Conservation (phyloP, 2,888 invertebrate species). For the Hedya salicella region DNA sequence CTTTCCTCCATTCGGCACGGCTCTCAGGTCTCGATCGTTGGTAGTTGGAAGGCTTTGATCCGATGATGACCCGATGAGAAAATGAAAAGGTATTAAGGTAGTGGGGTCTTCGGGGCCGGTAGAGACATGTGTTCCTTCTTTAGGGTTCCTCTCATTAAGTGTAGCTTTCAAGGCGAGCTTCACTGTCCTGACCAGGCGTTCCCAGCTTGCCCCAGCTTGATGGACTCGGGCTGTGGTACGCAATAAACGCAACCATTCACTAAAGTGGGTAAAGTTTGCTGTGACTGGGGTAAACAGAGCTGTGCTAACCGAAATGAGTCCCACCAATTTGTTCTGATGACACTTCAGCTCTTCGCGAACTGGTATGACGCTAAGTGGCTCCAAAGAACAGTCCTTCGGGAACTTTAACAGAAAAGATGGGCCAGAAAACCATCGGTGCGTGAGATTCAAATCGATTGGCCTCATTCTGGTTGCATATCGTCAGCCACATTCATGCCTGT, state of each 20-base stretch:
- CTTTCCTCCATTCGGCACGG: conserved; percentile 24
- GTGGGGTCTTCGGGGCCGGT: conserved; percentile 18
- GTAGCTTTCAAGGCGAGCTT: conserved; percentile 36
- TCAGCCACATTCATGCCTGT: conserved; percentile 44
- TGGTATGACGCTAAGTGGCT: conserved; percentile 4
- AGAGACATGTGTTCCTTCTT: conserved; percentile 23
- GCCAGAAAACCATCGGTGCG: conserved; percentile 12
- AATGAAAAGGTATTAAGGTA: conserved; percentile 30
- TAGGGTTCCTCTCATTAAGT: neutral
- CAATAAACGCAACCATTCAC: conserved; percentile 13
- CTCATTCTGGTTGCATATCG: conserved; percentile 21
- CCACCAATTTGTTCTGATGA: conserved; percentile 4
- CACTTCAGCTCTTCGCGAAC: too few species aligned
- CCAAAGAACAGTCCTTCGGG: neutral
- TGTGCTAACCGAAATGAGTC: neutral
- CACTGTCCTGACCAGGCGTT: conserved; percentile 21
- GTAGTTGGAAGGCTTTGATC: neutral
- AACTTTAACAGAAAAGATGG: neutral
- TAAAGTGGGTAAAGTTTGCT: neutral
- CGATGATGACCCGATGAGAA: conserved; percentile 3
- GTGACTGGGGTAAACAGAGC: conserved; percentile 6
- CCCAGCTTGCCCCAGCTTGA: conserved; percentile 19
- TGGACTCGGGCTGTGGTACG: conserved; percentile 17
- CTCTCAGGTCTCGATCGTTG: conserved; percentile 1
- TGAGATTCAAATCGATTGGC: too few species aligned